Conservation (phyloP, 1,140 invertebrate species). For the Nomia melanderi region DNA sequence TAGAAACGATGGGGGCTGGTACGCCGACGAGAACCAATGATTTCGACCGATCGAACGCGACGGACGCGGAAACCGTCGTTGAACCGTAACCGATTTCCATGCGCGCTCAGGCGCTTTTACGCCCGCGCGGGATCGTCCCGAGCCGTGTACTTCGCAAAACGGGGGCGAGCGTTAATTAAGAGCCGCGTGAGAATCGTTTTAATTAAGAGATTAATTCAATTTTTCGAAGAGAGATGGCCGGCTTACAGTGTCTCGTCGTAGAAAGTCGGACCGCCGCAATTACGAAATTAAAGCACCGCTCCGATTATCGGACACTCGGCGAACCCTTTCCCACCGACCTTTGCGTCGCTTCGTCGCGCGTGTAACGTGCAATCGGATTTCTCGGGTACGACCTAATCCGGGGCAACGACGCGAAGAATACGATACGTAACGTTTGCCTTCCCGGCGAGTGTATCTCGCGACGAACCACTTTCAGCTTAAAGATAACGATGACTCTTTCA, state of each 20-base stretch:
- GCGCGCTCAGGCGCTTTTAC: neutral
- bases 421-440: too few relatives aligned
- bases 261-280: neutral
- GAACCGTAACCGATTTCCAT: conserved; percentile 18
- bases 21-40: neutral
- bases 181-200: neutral
- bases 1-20: neutral
- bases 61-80: conserved; percentile 18
- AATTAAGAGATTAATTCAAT: neutral
- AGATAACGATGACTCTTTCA: too few relatives aligned
- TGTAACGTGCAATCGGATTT: conserved; percentile 15
- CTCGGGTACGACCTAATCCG: too few relatives aligned
- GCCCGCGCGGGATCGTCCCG: neutral
- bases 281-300: neutral
- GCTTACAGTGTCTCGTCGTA: neutral
- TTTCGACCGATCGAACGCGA: conserved; percentile 25
- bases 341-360: conserved; percentile 1
- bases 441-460: too few relatives aligned
- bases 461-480: too few relatives aligned
- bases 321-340: conserved; percentile 36
- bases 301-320: neutral
- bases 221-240: neutral
- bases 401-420: too few relatives aligned
- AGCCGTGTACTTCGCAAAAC: neutral
- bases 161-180: neutral